Conservation (phyloP, 2,888 invertebrate genomes). For the Prosopocoilus inquinatus region DNA sequence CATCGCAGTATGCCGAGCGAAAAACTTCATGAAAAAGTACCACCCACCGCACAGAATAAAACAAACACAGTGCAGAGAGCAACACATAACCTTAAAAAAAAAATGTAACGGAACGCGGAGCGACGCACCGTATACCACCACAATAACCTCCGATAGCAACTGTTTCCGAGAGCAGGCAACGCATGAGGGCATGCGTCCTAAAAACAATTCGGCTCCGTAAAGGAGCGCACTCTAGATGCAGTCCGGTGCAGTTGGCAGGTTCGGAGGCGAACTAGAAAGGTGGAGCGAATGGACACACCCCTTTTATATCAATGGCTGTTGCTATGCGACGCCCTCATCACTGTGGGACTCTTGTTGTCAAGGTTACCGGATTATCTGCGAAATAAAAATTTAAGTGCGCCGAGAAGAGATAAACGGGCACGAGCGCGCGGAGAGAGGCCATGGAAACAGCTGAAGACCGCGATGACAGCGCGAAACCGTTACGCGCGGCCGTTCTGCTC, state of each 20-base stretch:
- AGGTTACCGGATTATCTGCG: conserved; percentile 11
- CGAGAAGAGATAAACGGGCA: neutral
- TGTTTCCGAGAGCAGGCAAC: neutral
- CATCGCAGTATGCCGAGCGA: neutral
- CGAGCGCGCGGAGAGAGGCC: neutral
- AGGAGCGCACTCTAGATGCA: conserved; percentile 11
- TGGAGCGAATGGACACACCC: conserved; percentile 17
- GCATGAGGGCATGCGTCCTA: neutral
- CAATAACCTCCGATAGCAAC: conserved; percentile 3
- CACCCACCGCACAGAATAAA: conserved; percentile 8
- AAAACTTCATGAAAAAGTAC: conserved; percentile 3
- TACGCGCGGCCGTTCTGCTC: neutral
- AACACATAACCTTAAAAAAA: neutral
- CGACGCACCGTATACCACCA: neutral
- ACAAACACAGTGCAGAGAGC: conserved; percentile 3
- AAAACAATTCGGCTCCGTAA: neutral
- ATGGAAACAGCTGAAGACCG: neutral
- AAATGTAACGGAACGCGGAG: neutral
- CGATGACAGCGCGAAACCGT: conserved; percentile 5
- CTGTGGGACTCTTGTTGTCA: conserved; percentile 10
- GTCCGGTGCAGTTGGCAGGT: conserved; percentile 9
- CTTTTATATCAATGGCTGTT: conserved; percentile 25
- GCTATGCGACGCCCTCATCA: conserved; percentile 27
- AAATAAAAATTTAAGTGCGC: conserved; percentile 1
- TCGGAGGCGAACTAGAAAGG: conserved; percentile 4